Evolutionary conservation across 2,797 vertebrate genomes (phyloP).

Genomic region (Siniperca scherzeri): DNA sequence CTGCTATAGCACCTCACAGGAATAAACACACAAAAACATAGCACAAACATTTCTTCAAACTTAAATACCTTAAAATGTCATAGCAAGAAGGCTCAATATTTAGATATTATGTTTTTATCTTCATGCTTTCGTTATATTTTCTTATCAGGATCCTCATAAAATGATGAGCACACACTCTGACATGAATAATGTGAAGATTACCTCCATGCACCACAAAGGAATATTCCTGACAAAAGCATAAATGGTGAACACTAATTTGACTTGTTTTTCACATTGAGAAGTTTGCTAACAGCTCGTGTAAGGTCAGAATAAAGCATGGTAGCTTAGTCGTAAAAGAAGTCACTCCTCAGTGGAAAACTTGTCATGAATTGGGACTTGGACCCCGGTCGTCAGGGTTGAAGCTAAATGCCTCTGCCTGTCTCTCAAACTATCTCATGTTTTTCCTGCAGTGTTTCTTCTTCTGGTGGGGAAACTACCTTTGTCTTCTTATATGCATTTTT

Average conservation of each 20-base stretch:
- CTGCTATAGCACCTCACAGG: slow-evolving; percentile 28
- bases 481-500: background rate
- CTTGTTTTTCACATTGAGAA: background rate
- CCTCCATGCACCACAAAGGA: background rate
- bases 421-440: background rate
- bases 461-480: background rate
- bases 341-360: background rate
- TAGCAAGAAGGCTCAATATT: background rate
- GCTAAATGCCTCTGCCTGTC: background rate
- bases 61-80: background rate
- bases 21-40: slow-evolving; percentile 3
- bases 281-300: background rate
- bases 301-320: background rate
- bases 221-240: background rate
- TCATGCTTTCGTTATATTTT: background rate
- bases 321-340: background rate
- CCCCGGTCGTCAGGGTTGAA: rapidly evolving
- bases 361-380: background rate
- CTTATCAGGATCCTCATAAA: background rate
- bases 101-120: background rate
- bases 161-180: background rate
- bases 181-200: background rate
- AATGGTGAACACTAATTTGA: background rate
- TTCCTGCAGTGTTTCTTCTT: background rate
- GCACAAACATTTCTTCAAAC: background rate